Base-by-base conservation (phyloP, 2,113 vertebrate genomes). In the Carassius carassius region DNA sequence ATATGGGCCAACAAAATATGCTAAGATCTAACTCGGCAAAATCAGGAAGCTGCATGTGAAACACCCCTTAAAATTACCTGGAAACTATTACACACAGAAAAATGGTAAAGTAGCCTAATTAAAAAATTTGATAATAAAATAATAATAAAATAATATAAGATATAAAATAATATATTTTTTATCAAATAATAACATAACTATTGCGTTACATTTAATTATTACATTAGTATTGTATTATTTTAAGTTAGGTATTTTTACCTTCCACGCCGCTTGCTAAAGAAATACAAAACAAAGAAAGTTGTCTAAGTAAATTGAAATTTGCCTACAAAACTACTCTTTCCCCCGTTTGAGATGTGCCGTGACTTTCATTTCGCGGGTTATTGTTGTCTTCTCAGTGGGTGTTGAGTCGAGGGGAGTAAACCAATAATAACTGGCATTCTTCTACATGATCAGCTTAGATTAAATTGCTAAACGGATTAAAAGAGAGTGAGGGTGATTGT, bases 391-490 rank as follows among this genome's bases (percentile, higher is more conserved):
- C 78, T 75, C 79, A 21, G 67, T 51, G 56, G 83, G 83, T 25
- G 54, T 51, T 25, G 29, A 70, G 65, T n/a, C 51, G 35, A 56
- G 23, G 67, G 81, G 82, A 80, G 56, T 81, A 81, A 75, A 86
- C 83, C 84, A 85, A 86, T 86, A 91, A 90, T 72, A 72, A 21
- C 90, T 88, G 73, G 83, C 86, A 92, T 94, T 94, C 92, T 93
- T 90, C 90, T 17, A 54, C 51, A 70, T 84, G 72, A 85, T 84
- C 90, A 92, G 90, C 85, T 94, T 93, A 89, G 86, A 91, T 85
- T 89, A 92, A 91, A 92, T 49, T 83, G 90, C 82, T 94, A 91
- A 94, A 91, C 90, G 90, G 94, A 94, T 94, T 94, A 93, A 35
- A 77, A 65, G 21, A 62, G 17, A 60, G 73, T 80, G 83, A 82